Evolutionary conservation across 2,113 vertebrate species (phyloP).

Genomic region (Nannospalax galili): DNA sequence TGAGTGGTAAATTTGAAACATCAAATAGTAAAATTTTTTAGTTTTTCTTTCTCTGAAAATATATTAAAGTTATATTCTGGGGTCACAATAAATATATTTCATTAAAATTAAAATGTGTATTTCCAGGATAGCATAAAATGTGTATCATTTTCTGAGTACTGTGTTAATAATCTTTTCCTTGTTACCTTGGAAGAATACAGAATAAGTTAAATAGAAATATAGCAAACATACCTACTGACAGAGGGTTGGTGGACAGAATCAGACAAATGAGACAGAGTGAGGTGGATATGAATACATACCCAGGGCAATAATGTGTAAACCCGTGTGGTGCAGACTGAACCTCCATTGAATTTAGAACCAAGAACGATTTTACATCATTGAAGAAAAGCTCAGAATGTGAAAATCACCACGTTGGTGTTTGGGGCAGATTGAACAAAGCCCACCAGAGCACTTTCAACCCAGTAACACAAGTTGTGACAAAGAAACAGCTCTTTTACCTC

Average conservation of each 20-base stretch:
- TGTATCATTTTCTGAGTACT: not conserved
- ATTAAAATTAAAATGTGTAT: not conserved
- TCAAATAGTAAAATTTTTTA: not conserved
- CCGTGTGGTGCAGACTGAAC: not conserved
- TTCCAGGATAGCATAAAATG: not conserved
- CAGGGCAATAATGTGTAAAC: not conserved
- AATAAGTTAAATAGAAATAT: not conserved
- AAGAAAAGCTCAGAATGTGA: not conserved
- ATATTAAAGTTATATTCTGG: not conserved
- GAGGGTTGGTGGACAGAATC: not conserved
- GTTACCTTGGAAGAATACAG: not conserved
- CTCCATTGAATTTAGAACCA: not conserved
- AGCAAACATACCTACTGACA: not conserved
- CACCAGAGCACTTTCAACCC: not conserved
- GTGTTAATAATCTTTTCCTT: not conserved
- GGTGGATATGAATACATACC: not conserved
- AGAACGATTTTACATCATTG: not conserved
- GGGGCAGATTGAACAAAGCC: not conserved
- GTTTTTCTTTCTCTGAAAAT: constrained; percentile 7
- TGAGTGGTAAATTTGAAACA: not conserved
- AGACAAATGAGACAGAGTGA: not conserved
- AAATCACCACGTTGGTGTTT: not conserved
- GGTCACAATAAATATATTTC: not conserved
- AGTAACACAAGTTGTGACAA: not conserved
- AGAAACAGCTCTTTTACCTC: not conserved